Percentiles rank a stretch among this genome's conserved stretches.
These are phyloP conservation scores for Peromyscus nudipes DNA, from an alignment of 2,797 vertebrate genomes.

Conservation along the genomic window DNA sequence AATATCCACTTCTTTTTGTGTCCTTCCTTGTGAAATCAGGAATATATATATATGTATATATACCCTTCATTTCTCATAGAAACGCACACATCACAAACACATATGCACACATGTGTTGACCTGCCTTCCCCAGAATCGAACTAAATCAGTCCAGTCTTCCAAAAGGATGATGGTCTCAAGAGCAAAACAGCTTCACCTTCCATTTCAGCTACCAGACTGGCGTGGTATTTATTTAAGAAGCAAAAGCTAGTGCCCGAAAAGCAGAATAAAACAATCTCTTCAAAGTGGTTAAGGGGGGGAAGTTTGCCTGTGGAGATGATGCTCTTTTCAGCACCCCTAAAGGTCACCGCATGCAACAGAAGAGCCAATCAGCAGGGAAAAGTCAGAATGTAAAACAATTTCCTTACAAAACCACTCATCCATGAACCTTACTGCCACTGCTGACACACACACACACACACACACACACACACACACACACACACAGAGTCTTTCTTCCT, in stretches of 20 bases:
- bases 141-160: constrained; percentile 14
- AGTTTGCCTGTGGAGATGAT: background rate
- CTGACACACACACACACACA: too few relatives aligned
- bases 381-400: background rate
- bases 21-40: constrained; percentile 42
- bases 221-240: constrained; percentile 45
- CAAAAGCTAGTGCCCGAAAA: background rate
- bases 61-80: background rate
- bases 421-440: background rate
- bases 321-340: background rate
- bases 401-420: background rate
- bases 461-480: too few relatives aligned
- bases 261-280: constrained; percentile 48
- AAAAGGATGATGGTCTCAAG: background rate
- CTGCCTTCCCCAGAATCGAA: background rate
- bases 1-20: constrained; percentile 52
- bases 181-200: background rate
- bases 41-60: background rate
- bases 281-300: background rate
- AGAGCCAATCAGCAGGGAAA: background rate
- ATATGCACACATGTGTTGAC: background rate
- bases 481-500: background rate
- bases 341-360: background rate
- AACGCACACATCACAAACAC: background rate
- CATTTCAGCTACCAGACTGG: background rate